Conservation (phyloP, 2,113 vertebrate genomes). For the Arenaria interpres region DNA sequence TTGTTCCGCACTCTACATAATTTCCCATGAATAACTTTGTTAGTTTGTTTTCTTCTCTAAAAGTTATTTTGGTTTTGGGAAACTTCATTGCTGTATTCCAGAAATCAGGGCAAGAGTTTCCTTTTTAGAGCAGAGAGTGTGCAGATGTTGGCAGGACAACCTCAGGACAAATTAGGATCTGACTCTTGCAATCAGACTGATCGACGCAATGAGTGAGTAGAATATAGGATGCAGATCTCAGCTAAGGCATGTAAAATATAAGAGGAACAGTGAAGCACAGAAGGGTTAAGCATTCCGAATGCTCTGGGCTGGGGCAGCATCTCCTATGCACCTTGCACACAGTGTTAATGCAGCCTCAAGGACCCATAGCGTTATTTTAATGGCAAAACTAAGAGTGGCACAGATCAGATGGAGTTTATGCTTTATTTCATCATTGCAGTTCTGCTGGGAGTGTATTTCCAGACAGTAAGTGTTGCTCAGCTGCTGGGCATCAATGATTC, state of each 20-base stretch:
- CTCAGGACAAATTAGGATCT: background rate
- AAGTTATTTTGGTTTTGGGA: background rate
- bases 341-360: background rate
- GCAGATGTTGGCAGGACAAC: background rate
- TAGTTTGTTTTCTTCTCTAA: background rate
- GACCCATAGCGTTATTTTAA: background rate
- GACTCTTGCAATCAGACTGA: background rate
- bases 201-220: fast-evolving
- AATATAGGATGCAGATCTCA: background rate
- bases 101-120: background rate
- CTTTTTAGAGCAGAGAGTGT: background rate
- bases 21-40: background rate
- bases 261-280: background rate
- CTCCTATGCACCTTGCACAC: background rate
- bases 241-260: background rate
- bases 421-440: background rate
- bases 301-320: background rate
- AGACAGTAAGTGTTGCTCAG: background rate
- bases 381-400: background rate
- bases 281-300: background rate
- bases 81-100: background rate
- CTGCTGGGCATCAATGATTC: background rate
- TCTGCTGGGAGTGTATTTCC: background rate
- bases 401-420: background rate
- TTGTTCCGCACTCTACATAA: background rate